Conservation (phyloP, 92 coral and sea anemone genomes). For the Porites cylindrica region DNA sequence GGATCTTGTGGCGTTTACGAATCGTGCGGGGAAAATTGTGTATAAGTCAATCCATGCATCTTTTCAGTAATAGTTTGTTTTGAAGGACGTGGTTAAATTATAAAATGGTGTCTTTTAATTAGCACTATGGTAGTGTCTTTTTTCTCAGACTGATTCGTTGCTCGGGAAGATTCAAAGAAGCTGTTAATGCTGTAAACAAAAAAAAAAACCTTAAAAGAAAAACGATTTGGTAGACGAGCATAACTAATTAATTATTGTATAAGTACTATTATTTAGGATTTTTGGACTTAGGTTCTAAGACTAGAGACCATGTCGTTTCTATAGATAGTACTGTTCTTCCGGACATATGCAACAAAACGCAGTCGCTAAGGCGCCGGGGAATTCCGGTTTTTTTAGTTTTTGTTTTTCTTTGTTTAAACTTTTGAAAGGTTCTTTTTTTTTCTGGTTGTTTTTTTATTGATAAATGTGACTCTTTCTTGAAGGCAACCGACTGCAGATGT, state of each 20-base stretch:
- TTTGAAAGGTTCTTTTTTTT: too few species aligned
- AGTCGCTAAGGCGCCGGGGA: conserved; percentile 1
- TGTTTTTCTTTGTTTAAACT: background rate
- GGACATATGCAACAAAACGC: conserved; percentile 1
- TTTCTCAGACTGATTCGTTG: conserved; percentile 11
- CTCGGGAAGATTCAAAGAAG: conserved; percentile 26
- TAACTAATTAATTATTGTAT: conserved; percentile 15
- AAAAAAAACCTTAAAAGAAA: background rate
- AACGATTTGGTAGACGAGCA: background rate
- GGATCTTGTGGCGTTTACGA: background rate
- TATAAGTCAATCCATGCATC: background rate
- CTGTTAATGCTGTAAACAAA: conserved; percentile 8
- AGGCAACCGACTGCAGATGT: background rate
- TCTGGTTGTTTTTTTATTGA: background rate
- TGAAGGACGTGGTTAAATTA: conserved; percentile 5
- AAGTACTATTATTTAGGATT: background rate
- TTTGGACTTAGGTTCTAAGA: conserved; percentile 20
- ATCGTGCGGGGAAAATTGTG: background rate
- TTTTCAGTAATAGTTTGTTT: background rate
- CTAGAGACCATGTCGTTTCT: background rate
- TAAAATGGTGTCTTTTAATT: conserved; percentile 21
- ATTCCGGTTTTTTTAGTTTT: background rate
- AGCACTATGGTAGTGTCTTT: conserved; percentile 5
- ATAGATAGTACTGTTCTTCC: background rate
- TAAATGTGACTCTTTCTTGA: background rate